A percentile compares a stretch with the other conserved stretches of the same genome.
Evolutionary conservation across 2,888 invertebrate species (phyloP).

Genomic region (Drosophila hawaiiensis): DNA sequence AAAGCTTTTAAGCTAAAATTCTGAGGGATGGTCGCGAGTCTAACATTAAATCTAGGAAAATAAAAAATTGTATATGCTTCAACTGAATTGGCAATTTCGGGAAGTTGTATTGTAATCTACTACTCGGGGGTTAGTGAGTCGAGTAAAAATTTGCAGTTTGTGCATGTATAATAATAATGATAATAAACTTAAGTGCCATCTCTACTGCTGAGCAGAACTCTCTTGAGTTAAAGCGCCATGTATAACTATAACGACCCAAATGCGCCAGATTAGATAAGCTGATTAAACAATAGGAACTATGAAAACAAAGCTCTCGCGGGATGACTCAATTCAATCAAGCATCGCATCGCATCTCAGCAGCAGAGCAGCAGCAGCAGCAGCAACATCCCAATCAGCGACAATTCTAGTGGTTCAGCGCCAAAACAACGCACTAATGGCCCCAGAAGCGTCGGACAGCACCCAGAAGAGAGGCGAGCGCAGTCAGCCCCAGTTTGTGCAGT

Average conservation of each 20-base stretch:
- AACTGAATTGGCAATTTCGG: neutral
- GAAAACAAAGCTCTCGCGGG: slow-evolving; percentile 38
- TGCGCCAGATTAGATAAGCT: slow-evolving; percentile 71
- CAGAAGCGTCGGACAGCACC: slow-evolving; percentile 4
- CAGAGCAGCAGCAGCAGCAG: slow-evolving; percentile 11
- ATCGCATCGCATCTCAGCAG: slow-evolving; percentile 26
- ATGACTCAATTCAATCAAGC: slow-evolving; percentile 72
- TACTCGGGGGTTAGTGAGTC: neutral
- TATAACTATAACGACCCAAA: slow-evolving; percentile 39
- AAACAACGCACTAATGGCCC: slow-evolving; percentile 24
- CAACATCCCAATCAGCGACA: slow-evolving; percentile 56
- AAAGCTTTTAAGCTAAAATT: slow-evolving; percentile 5
- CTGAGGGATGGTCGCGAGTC: slow-evolving; percentile 11
- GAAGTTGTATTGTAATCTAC: neutral
- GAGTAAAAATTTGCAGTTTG: neutral
- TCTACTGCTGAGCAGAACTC: slow-evolving; percentile 7
- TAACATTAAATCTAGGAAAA: neutral
- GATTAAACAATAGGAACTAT: slow-evolving; percentile 64
- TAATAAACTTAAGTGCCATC: neutral
- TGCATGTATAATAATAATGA: neutral
- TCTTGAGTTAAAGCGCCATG: neutral
- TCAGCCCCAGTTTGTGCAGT: slow-evolving; percentile 12
- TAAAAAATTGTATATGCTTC: neutral
- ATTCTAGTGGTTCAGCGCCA: slow-evolving; percentile 44
- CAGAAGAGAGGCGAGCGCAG: slow-evolving; percentile 13